Base-by-base conservation (phyloP, 2,113 vertebrate species). In the Thalassarche chlororhynchos region DNA sequence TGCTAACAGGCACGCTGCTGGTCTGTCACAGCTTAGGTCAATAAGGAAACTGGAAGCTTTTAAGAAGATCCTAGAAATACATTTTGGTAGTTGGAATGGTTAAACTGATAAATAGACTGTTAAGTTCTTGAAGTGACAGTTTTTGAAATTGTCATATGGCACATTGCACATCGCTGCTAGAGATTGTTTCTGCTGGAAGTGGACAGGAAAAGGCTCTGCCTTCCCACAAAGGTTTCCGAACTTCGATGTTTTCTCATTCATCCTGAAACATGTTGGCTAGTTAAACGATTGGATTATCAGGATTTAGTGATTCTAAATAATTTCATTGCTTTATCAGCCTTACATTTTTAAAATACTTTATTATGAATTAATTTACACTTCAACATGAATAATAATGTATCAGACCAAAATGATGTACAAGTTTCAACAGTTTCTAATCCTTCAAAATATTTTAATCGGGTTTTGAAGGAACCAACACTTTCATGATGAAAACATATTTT, bases 401-500 rank as follows among this genome's bases (percentile, higher is more conserved):
- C 25, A 72, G 36, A 87, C 25, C 20, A 89, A 87, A 95, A 80
- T 82, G 87, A 93, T 32, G 9, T 29, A 16, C 3, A 28, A 8
- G 6, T 80, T 89, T 83, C 49, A 87, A 54, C 17, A 44, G 29
- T 90, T 92, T 64, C 49, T 94, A 87, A 32, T 86, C 42, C 90
- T 92, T 79, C 52, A 87, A 95, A 94, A 94, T 88, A 79, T 94
- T 95, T 74, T 60, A 83, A 78, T 78, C 0, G 0, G 36, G 28
- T 79, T 94, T 91, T 95, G 81, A 92, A 85, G 81, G 95, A 91
- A 65, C 57, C 34, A 79, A 19, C 1, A 6, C 31, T 97, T 96
- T 87, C 74, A 71, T 83, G 46, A 80, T 82, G 66, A 91, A 96
- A 89, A 82, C 62, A 40, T 91, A 72, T 85, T 96, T 95, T 87